A percentile compares a stretch with the other conserved stretches of the same genome.
phyloP scores from a whole-genome alignment of 2,888 invertebrate species.

The Venustoraphidia nigricollis region DNA sequence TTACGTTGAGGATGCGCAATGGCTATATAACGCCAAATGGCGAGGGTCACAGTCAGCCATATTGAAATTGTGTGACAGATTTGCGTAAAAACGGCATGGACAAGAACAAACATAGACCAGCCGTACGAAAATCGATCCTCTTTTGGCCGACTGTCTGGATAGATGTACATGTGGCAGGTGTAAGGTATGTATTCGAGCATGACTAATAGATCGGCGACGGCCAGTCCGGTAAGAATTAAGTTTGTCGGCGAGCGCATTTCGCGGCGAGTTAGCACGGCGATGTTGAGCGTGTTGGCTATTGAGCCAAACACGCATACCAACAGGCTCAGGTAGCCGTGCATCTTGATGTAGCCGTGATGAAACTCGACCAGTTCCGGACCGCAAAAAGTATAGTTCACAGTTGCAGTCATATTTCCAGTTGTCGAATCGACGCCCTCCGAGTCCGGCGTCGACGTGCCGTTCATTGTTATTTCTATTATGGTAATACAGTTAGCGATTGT shows the following conservation, averaged over 20 bases:
- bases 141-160: conserved; percentile 35
- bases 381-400: conserved; percentile 2
- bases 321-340: conserved; percentile 76
- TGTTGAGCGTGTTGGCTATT: conserved; percentile 81
- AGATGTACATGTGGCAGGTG: conserved; percentile 63
- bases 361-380: conserved; percentile 36
- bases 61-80: conserved; percentile 83
- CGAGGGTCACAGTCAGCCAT: conserved; percentile 81
- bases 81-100: conserved; percentile 82
- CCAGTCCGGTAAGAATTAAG: conserved; percentile 76
- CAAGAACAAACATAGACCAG: conserved; percentile 74
- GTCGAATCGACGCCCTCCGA: no score
- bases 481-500: no score
- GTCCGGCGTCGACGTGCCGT: no score
- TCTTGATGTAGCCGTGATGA: conserved; percentile 45
- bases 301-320: conserved; percentile 82
- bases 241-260: conserved; percentile 90
- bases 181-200: conserved; percentile 91
- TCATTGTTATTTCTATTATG: no score
- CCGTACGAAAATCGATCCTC: conserved; percentile 45
- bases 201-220: conserved; percentile 84
- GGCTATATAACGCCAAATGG: conserved; percentile 83
- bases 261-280: conserved; percentile 72
- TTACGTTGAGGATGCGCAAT: conserved; percentile 71
- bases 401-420: no score